Evolutionary conservation across 1,140 invertebrate genomes (phyloP).

Genomic region (Drosophila ananassae): DNA sequence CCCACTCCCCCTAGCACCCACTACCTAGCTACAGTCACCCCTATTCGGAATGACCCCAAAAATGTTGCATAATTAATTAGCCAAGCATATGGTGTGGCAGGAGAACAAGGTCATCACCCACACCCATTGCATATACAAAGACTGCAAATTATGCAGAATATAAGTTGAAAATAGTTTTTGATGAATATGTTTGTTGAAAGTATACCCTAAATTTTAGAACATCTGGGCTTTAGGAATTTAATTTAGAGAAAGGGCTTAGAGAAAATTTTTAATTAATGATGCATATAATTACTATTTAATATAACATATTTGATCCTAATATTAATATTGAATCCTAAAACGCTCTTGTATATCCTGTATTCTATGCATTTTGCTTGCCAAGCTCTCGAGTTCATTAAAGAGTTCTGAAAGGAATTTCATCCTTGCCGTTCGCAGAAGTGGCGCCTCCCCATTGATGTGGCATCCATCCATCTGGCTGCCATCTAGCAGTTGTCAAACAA

Average conservation of each 20-base stretch:
- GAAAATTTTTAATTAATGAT: neutral
- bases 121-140: slow-evolving; percentile 27
- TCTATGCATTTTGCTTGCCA: slow-evolving; percentile 19
- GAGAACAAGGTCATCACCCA: slow-evolving; percentile 26
- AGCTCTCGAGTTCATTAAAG: slow-evolving; percentile 19
- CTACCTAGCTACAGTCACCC: neutral
- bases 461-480: slow-evolving; percentile 16
- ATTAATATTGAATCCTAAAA: neutral
- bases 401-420: slow-evolving; percentile 2
- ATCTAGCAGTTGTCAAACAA: slow-evolving; percentile 45
- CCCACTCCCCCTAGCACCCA: neutral
- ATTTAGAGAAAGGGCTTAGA: neutral
- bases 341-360: neutral
- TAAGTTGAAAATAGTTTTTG: slow-evolving; percentile 9
- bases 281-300: neutral
- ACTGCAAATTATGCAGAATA: slow-evolving; percentile 53
- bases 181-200: neutral
- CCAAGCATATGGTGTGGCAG: slow-evolving; percentile 32
- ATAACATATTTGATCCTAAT: too few species aligned
- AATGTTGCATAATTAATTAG: slow-evolving; percentile 60
- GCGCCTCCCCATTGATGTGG: slow-evolving; percentile 14
- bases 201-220: neutral
- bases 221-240: neutral
- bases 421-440: slow-evolving; percentile 12
- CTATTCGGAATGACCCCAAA: slow-evolving; percentile 10